Conservation (phyloP, 2,113 vertebrate genomes). For the Gopherus evgoodei region DNA sequence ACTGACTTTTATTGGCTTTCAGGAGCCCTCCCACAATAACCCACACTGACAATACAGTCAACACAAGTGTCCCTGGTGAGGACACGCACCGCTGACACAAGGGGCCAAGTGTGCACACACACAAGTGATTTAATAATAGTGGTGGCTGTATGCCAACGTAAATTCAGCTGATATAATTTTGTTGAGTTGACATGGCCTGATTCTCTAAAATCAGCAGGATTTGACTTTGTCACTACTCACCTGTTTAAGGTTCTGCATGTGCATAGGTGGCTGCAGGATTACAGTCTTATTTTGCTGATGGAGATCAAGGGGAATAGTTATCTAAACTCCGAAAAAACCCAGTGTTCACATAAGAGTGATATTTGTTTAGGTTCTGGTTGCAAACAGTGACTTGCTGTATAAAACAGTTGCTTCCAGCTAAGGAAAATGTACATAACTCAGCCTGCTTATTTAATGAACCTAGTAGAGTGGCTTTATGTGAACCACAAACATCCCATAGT, state of each 20-base stretch:
- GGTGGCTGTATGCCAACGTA: not conserved
- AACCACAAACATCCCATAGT: not conserved
- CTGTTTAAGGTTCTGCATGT: not conserved
- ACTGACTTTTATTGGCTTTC: not conserved
- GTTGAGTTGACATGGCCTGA: not conserved
- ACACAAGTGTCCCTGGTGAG: not conserved
- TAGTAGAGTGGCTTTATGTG: not conserved
- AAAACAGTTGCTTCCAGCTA: not conserved
- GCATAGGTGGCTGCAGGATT: not conserved
- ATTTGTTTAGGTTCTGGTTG: not conserved
- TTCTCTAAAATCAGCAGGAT: not conserved
- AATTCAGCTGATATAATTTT: not conserved
- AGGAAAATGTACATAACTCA: not conserved
- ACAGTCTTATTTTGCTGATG: not conserved
- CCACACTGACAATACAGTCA: not conserved
- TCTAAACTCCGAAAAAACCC: not conserved
- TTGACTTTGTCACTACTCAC: not conserved
- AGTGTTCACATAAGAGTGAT: not conserved
- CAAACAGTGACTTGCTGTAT: not conserved
- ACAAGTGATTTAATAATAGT: not conserved
- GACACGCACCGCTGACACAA: not conserved
- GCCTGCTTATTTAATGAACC: not conserved
- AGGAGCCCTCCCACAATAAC: not conserved
- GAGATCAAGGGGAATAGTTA: not conserved
- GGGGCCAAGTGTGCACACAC: not conserved